These are phyloP conservation scores for Acromyrmex charruanus DNA, from an alignment of 1,140 invertebrate genomes.

Conservation along the genomic window DNA sequence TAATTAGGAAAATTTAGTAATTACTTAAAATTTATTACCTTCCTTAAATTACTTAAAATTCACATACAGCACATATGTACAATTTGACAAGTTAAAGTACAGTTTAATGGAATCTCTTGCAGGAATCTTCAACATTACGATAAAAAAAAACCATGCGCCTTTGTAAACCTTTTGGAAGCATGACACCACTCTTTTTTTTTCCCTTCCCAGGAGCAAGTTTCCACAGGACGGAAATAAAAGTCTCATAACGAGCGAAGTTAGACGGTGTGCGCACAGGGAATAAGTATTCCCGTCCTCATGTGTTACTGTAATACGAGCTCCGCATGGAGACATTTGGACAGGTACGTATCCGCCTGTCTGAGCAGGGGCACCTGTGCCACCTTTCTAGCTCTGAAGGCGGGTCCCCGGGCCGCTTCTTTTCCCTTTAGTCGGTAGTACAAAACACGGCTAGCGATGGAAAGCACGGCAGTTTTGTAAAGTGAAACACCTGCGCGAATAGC, in stretches of 20 bases:
- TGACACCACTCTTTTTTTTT: conserved; percentile 3
- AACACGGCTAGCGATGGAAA: conserved; percentile 31
- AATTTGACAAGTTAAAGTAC: not conserved
- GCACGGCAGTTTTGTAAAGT: conserved; percentile 45
- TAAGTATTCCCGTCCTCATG: conserved; percentile 63
- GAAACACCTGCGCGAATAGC: conserved; percentile 61
- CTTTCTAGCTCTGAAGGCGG: conserved; percentile 21
- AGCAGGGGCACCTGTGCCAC: conserved; percentile 57
- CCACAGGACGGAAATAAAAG: conserved; percentile 41
- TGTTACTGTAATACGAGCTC: conserved; percentile 61
- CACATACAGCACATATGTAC: too few species aligned
- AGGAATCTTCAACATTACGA: not conserved
- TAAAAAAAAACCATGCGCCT: conserved; percentile 5
- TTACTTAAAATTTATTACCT: not conserved
- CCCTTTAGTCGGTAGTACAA: conserved; percentile 20
- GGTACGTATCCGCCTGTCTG: conserved; percentile 59
- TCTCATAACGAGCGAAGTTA: conserved; percentile 64
- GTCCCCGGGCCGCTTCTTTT: conserved; percentile 19
- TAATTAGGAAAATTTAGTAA: not conserved
- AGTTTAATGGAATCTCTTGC: not conserved
- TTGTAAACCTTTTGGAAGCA: conserved; percentile 27
- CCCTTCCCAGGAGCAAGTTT: conserved; percentile 10
- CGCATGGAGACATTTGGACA: conserved; percentile 64
- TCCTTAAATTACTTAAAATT: not conserved
- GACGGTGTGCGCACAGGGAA: conserved; percentile 43